Conservation (phyloP, 2,113 vertebrate species). For the Trichechus manatus region DNA sequence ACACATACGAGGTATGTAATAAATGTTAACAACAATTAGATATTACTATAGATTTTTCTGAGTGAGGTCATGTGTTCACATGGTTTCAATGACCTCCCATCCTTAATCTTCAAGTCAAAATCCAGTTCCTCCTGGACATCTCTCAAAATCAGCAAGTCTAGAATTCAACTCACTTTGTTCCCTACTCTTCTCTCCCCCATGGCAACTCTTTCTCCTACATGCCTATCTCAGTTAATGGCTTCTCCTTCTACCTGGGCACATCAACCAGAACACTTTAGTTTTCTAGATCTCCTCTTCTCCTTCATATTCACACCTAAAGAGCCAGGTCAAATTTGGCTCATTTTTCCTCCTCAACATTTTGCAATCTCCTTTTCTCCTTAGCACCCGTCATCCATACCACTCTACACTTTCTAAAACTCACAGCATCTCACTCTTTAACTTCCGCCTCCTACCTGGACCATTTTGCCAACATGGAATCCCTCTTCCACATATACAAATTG, state of each 20-base stretch:
- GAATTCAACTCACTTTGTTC: neutral
- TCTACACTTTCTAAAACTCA: neutral
- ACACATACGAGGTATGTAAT: neutral
- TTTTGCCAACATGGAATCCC: neutral
- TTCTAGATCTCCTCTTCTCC: neutral
- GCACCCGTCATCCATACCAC: neutral
- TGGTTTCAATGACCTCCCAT: neutral
- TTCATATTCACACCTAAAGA: neutral
- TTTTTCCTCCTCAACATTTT: neutral
- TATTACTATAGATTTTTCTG: neutral
- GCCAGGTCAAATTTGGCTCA: neutral
- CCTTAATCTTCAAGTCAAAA: neutral
- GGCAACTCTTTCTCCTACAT: neutral
- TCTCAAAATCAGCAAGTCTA: conserved; percentile 1
- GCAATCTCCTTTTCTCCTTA: neutral
- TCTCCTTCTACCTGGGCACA: neutral
- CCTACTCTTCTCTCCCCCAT: no score
- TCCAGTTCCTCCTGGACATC: neutral
- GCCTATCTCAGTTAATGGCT: neutral
- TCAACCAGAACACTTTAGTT: neutral
- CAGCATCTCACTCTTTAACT: neutral
- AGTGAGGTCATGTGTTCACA: neutral
- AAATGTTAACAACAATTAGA: neutral
- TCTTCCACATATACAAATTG: neutral
- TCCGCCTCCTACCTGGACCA: neutral